Evolutionary conservation across 2,113 vertebrate genomes (phyloP).

Genomic region (Oxyura jamaicensis): DNA sequence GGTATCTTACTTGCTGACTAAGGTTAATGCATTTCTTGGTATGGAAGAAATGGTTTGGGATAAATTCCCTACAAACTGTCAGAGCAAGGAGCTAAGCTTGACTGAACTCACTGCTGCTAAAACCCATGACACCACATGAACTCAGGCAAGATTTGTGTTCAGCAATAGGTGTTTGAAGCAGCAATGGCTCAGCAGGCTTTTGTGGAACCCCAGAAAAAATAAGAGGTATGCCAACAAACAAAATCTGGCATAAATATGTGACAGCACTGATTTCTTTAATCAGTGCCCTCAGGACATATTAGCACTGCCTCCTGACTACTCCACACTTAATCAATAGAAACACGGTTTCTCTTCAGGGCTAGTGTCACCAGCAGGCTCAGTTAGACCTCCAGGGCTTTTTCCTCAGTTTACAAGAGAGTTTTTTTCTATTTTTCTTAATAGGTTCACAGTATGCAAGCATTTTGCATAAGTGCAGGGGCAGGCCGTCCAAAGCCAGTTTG

Average conservation of each 20-base stretch:
- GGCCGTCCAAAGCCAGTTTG: not conserved
- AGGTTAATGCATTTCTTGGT: slow-evolving; percentile 5
- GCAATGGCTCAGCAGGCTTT: not conserved
- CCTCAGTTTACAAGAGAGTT: not conserved
- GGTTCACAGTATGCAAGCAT: not conserved
- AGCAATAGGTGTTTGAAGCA: not conserved
- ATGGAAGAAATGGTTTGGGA: slow-evolving; percentile 33
- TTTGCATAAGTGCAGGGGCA: not conserved
- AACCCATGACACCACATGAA: not conserved
- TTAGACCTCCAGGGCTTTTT: not conserved
- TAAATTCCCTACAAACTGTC: not conserved
- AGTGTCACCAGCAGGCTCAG: slow-evolving; percentile 31
- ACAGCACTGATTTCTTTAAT: slow-evolving; percentile 18
- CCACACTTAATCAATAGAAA: slow-evolving; percentile 36
- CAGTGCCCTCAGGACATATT: slow-evolving; percentile 36
- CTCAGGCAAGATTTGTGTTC: not conserved
- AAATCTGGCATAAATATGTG: slow-evolving; percentile 26
- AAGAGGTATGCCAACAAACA: slow-evolving; percentile 11
- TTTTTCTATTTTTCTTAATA: not conserved
- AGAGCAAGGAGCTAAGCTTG: not conserved
- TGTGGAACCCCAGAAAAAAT: not conserved
- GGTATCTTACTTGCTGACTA: not conserved
- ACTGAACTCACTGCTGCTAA: not conserved
- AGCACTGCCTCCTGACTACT: not conserved
- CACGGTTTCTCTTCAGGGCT: slow-evolving; percentile 20